phyloP scores from a whole-genome alignment of 2,888 invertebrate species.

The Clepsis dumicolana region DNA sequence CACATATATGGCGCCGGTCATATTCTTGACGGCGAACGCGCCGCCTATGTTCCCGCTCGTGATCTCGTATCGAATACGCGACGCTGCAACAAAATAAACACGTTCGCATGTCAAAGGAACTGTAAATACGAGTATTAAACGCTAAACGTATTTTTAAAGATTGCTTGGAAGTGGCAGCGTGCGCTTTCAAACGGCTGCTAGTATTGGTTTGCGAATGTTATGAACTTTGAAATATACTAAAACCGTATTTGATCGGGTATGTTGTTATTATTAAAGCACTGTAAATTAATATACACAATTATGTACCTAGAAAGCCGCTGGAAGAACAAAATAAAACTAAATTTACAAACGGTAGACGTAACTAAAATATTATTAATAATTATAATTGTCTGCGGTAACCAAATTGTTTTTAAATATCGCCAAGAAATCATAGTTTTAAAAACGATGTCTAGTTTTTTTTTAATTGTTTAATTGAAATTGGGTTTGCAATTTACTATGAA shows the following conservation, averaged over 20 bases:
- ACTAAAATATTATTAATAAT: not conserved
- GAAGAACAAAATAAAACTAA: not conserved
- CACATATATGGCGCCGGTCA: conserved; percentile 99
- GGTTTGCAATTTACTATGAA: no score
- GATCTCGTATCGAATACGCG: conserved; percentile 99
- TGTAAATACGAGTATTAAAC: conserved; percentile 35
- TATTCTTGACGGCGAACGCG: conserved; percentile 98
- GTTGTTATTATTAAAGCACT: not conserved
- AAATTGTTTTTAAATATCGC: no score
- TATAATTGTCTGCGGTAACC: no score
- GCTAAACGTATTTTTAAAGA: conserved; percentile 41
- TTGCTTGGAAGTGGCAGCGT: conserved; percentile 18
- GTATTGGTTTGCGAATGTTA: not conserved
- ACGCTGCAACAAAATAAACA: conserved; percentile 89
- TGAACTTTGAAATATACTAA: not conserved
- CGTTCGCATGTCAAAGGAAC: conserved; percentile 57
- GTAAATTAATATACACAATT: not conserved
- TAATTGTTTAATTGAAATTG: no score
- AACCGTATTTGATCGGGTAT: not conserved
- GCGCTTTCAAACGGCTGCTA: not conserved
- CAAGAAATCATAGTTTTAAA: no score
- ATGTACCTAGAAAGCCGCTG: not conserved
- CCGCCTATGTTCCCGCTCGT: conserved; percentile 99
- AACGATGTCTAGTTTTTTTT: no score
- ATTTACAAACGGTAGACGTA: not conserved